A percentile compares a stretch with the other conserved stretches of the same genome.
Conservation (phyloP, 1,140 invertebrate species). For the Fopius arisanus region DNA sequence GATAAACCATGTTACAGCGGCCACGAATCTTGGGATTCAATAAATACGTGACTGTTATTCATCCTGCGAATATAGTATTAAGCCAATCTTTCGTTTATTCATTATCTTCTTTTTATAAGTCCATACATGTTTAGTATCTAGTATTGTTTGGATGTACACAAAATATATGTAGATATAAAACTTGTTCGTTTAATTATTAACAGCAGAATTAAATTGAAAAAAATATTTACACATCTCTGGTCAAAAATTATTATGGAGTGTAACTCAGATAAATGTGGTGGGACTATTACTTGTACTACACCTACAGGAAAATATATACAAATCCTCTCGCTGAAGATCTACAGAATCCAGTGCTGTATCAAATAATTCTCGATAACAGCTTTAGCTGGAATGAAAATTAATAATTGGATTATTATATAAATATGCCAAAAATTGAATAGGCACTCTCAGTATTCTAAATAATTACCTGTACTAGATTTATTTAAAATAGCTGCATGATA, state of each 20-base stretch:
- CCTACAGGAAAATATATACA: background rate
- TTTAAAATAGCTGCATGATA: constrained; percentile 80
- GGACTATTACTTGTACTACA: no score
- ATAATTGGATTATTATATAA: constrained; percentile 5
- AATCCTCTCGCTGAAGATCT: no score
- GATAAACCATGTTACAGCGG: background rate
- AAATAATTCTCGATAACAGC: constrained; percentile 63
- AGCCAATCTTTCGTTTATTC: background rate
- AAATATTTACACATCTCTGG: constrained; percentile 10
- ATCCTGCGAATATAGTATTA: background rate
- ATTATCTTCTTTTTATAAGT: constrained; percentile 10
- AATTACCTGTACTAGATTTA: constrained; percentile 65
- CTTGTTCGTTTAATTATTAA: constrained; percentile 7
- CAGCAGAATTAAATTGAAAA: background rate
- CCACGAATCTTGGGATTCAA: background rate
- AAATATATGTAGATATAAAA: constrained; percentile 21
- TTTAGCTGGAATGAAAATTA: constrained; percentile 55
- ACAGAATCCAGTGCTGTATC: constrained; percentile 52
- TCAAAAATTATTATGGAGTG: background rate
- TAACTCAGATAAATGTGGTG: no score
- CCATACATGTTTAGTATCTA: constrained; percentile 14
- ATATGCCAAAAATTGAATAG: background rate
- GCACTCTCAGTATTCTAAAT: background rate
- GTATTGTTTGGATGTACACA: constrained; percentile 23
- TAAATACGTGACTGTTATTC: background rate